Percentiles rank a stretch among this genome's conserved stretches.
phyloP scores from a whole-genome alignment of 2,113 vertebrate species.

The Oplegnathus fasciatus region DNA sequence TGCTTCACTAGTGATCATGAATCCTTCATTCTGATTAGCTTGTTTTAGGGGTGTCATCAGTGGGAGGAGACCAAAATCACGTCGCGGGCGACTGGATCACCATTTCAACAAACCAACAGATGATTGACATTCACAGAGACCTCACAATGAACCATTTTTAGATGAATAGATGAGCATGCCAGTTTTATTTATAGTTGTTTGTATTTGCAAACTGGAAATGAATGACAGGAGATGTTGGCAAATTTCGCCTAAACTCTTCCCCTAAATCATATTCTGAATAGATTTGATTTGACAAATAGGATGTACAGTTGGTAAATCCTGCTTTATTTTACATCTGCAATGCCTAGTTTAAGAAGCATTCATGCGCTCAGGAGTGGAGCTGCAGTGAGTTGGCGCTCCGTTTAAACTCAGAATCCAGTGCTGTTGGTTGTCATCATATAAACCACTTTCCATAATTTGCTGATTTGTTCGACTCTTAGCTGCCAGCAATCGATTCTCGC shows the following conservation, averaged over 20 bases:
- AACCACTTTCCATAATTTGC: conserved; percentile 18
- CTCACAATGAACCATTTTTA: neutral
- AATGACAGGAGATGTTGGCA: neutral
- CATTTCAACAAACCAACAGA: neutral
- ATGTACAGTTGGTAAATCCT: neutral
- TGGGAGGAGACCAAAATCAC: neutral
- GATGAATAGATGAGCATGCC: neutral
- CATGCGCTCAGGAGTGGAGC: neutral
- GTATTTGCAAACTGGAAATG: conserved; percentile 6
- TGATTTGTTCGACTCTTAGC: neutral
- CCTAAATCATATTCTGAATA: neutral
- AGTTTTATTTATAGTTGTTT: neutral
- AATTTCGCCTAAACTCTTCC: neutral
- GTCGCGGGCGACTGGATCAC: neutral
- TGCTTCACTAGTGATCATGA: neutral
- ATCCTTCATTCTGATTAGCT: neutral
- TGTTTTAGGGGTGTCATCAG: neutral
- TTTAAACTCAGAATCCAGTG: neutral
- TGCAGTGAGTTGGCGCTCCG: neutral
- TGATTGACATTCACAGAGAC: neutral
- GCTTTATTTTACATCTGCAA: neutral
- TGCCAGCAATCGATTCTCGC: neutral
- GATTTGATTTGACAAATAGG: neutral
- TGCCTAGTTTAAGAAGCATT: neutral
- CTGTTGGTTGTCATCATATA: conserved; percentile 6